Conservation (phyloP, 1,140 invertebrate species). For the Brachionus plicatilis region DNA sequence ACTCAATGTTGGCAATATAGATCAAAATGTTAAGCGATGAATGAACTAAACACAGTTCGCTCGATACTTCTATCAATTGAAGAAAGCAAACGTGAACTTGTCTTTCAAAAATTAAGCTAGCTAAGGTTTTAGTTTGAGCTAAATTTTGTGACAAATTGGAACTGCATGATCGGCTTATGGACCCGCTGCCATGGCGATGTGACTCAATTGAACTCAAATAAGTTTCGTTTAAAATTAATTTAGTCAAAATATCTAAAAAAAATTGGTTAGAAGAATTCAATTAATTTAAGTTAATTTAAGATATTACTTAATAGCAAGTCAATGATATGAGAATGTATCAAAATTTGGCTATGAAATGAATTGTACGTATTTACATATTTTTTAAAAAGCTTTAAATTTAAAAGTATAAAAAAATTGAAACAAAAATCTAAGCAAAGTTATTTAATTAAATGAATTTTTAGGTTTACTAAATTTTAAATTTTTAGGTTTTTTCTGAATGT, state of each 20-base stretch:
- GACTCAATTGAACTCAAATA: neutral
- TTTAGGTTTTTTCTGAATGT: too few species aligned
- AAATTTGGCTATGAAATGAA: neutral
- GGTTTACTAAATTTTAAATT: neutral
- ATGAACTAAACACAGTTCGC: slow-evolving; percentile 6
- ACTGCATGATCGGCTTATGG: neutral
- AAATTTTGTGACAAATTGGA: neutral
- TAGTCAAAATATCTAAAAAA: slow-evolving; percentile 6
- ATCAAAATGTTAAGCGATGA: slow-evolving; percentile 5
- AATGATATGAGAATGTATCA: slow-evolving; percentile 6
- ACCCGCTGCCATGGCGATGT: neutral
- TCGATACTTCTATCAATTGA: slow-evolving; percentile 7
- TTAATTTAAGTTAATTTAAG: too few species aligned
- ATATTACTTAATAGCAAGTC: neutral
- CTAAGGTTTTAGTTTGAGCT: neutral
- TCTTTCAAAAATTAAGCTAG: neutral
- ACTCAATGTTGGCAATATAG: slow-evolving; percentile 27
- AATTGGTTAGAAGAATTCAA: too few species aligned
- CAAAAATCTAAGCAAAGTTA: neutral
- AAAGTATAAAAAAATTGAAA: neutral
- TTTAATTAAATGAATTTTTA: too few species aligned
- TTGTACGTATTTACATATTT: slow-evolving; percentile 7
- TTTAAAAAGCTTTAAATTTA: slow-evolving; percentile 8
- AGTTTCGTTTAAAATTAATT: slow-evolving; percentile 12
- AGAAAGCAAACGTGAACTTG: slow-evolving; percentile 2